Evolutionary conservation across 2,797 vertebrate species (phyloP).

Genomic region (Peromyscus eremicus): DNA sequence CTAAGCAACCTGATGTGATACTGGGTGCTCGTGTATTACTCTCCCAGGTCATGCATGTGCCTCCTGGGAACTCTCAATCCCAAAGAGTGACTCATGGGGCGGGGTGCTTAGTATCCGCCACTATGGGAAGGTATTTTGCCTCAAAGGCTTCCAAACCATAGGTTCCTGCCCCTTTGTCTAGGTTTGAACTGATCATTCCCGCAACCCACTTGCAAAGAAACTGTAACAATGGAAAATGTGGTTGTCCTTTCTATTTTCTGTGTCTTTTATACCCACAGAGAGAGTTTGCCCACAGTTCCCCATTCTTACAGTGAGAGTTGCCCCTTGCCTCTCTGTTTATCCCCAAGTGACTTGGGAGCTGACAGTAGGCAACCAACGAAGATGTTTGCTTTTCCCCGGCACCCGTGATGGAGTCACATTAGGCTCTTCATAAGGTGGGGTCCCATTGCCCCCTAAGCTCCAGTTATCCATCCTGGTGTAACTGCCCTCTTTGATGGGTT

Average conservation of each 20-base stretch:
- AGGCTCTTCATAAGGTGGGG: neutral
- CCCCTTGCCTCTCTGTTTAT: neutral
- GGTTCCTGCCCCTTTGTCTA: neutral
- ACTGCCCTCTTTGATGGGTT: conserved; percentile 33
- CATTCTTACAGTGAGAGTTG: neutral
- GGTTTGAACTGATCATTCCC: neutral
- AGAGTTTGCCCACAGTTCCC: neutral
- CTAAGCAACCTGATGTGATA: neutral
- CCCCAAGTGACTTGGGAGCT: neutral
- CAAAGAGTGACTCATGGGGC: neutral
- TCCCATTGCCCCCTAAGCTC: neutral
- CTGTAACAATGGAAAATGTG: neutral
- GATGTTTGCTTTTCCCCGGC: neutral
- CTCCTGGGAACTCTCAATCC: neutral
- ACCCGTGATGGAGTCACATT: neutral
- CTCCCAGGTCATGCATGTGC: neutral
- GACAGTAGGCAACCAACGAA: neutral
- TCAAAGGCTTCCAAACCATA: neutral
- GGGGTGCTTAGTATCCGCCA: neutral
- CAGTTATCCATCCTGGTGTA: conserved; percentile 28
- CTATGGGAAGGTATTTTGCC: neutral
- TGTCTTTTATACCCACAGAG: neutral
- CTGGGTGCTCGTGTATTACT: neutral
- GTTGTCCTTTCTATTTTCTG: neutral
- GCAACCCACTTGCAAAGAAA: conserved; percentile 5